phyloP scores from a whole-genome alignment of 2,888 invertebrate species.

The Mesodorylaimus sp. region DNA sequence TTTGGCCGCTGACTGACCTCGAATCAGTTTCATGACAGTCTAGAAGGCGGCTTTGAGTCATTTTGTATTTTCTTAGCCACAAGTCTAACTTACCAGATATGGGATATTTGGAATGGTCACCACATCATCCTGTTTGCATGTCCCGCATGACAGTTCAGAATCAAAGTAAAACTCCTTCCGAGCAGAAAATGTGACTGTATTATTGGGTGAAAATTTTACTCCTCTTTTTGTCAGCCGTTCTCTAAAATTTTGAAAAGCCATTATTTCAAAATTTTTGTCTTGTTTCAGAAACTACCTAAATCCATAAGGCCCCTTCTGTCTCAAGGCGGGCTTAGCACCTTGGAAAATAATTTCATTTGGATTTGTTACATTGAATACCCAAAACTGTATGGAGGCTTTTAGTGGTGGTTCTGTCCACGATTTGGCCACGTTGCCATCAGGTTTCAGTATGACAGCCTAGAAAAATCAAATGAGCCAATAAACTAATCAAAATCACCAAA shows the following conservation, averaged over 20 bases:
- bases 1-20: too few species aligned
- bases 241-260: too few species aligned
- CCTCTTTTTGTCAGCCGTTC: too few species aligned
- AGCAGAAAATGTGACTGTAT: too few species aligned
- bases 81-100: background rate
- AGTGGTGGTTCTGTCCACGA: too few species aligned
- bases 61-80: background rate
- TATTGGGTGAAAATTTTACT: too few species aligned
- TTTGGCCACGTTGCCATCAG: too few species aligned
- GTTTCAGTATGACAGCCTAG: too few species aligned
- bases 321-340: background rate
- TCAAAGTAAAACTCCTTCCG: background rate
- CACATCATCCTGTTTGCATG: background rate
- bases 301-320: background rate
- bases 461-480: too few species aligned
- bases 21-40: background rate
- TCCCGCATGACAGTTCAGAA: background rate
- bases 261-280: too few species aligned
- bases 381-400: background rate
- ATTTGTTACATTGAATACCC: conserved; percentile 3
- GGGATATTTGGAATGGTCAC: conserved; percentile 1
- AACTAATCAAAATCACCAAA: too few species aligned
- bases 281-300: background rate
- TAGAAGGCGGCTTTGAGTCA: background rate
- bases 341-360: background rate